A percentile compares a stretch with the other conserved stretches of the same genome.
phyloP scores from a whole-genome alignment of 2,797 vertebrate genomes.

The Spinus pinus region DNA sequence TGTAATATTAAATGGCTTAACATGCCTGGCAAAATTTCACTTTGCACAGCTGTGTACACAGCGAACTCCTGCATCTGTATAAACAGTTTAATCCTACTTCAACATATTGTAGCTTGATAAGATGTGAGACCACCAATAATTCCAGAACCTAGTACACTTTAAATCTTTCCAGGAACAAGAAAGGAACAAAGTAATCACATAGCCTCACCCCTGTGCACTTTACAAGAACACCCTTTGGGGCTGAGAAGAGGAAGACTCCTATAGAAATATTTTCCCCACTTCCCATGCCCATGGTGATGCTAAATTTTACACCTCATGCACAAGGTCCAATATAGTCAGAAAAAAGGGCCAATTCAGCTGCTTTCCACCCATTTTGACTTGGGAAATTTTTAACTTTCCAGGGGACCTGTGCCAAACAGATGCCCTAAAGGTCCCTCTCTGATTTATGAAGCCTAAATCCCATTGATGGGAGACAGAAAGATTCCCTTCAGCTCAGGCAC shows the following conservation, averaged over 20 bases:
- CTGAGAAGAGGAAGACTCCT: background rate
- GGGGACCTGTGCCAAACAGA: background rate
- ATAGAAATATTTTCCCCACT: background rate
- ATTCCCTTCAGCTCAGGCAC: background rate
- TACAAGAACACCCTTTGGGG: background rate
- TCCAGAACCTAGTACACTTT: background rate
- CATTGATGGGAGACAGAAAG: background rate
- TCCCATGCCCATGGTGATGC: background rate
- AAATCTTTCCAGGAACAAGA: background rate
- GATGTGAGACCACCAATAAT: background rate
- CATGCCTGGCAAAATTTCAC: background rate
- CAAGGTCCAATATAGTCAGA: background rate
- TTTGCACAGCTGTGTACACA: background rate
- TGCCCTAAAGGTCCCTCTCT: background rate
- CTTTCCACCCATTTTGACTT: background rate
- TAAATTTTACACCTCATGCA: background rate
- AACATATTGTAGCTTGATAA: background rate
- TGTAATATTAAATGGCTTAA: background rate
- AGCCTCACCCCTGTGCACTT: rapidly evolving
- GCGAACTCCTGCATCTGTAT: background rate
- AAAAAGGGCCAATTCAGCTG: background rate
- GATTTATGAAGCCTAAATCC: background rate
- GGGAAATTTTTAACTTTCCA: background rate
- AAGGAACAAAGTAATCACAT: background rate
- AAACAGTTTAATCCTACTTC: background rate